phyloP scores from a whole-genome alignment of 64 coral and sea anemone genomes.

The Dendrophyllia cribrosa region DNA sequence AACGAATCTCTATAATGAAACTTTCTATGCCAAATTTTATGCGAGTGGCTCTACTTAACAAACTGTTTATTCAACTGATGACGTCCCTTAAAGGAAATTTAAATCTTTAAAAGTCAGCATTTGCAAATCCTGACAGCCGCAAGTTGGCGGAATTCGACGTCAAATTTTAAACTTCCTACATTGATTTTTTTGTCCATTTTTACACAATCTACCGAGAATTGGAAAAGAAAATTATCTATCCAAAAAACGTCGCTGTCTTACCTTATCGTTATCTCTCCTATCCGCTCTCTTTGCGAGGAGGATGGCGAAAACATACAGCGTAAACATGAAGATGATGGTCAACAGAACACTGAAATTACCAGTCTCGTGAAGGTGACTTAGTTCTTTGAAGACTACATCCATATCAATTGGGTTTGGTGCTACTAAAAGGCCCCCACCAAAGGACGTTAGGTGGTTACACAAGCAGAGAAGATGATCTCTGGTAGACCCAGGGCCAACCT shows the following conservation, averaged over 20 bases:
- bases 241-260: background rate
- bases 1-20: too few relatives aligned
- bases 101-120: too few relatives aligned
- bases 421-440: conserved; percentile 81
- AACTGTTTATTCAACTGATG: too few relatives aligned
- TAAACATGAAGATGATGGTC: conserved; percentile 68
- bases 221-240: too few relatives aligned
- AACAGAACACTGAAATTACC: conserved; percentile 70
- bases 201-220: too few relatives aligned
- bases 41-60: too few relatives aligned
- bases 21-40: too few relatives aligned
- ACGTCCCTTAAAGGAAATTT: too few relatives aligned
- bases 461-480: conserved; percentile 59
- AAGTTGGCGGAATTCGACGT: too few relatives aligned
- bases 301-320: conserved; percentile 65
- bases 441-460: conserved; percentile 85
- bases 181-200: too few relatives aligned
- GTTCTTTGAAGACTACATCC: conserved; percentile 85
- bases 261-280: conserved; percentile 71
- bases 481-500: conserved; percentile 75
- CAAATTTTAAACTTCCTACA: too few relatives aligned
- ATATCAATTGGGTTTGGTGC: conserved; percentile 90
- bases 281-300: conserved; percentile 81
- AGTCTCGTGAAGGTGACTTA: conserved; percentile 74
- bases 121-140: too few relatives aligned